Percentiles rank a stretch among this genome's conserved stretches.
Evolutionary conservation across 2,888 invertebrate genomes (phyloP).

Genomic region (Micoletzkya japonica): DNA sequence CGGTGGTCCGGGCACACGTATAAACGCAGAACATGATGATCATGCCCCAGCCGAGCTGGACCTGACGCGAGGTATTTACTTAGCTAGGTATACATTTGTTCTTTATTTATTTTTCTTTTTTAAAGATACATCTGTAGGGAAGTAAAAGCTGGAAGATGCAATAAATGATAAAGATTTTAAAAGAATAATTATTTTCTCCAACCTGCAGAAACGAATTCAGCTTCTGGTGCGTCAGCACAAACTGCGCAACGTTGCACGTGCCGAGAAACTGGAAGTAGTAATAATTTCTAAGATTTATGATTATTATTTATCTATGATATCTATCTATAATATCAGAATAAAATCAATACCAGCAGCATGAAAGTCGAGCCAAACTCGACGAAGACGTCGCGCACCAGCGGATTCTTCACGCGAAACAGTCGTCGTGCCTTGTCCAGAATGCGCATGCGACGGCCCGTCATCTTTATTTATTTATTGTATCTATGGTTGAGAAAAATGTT

Average conservation of each 20-base stretch:
- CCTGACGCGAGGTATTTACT: background rate
- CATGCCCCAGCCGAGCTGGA: conserved; percentile 52
- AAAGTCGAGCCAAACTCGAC: conserved; percentile 49
- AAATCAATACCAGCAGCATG: conserved; percentile 36
- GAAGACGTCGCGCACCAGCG: conserved; percentile 36
- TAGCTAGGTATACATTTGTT: background rate
- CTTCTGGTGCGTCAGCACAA: conserved; percentile 17
- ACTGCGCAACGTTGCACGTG: conserved; percentile 44
- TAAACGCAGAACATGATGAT: conserved; percentile 43
- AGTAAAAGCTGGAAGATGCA: background rate
- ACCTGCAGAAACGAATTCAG: conserved; percentile 17
- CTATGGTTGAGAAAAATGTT: no score
- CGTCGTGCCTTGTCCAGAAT: conserved; percentile 11
- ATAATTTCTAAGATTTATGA: background rate
- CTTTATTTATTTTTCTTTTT: background rate
- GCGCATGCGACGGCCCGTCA: background rate
- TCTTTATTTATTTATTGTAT: background rate
- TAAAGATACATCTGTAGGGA: background rate
- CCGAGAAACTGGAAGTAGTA: conserved; percentile 44
- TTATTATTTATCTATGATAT: background rate
- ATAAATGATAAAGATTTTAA: background rate
- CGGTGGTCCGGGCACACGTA: conserved; percentile 41
- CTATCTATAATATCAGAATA: background rate
- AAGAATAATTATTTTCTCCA: background rate
- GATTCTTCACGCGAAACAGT: conserved; percentile 15